These are phyloP conservation scores for Bujurquina vittata DNA, from an alignment of 2,113 vertebrate genomes.

Conservation along the genomic window DNA sequence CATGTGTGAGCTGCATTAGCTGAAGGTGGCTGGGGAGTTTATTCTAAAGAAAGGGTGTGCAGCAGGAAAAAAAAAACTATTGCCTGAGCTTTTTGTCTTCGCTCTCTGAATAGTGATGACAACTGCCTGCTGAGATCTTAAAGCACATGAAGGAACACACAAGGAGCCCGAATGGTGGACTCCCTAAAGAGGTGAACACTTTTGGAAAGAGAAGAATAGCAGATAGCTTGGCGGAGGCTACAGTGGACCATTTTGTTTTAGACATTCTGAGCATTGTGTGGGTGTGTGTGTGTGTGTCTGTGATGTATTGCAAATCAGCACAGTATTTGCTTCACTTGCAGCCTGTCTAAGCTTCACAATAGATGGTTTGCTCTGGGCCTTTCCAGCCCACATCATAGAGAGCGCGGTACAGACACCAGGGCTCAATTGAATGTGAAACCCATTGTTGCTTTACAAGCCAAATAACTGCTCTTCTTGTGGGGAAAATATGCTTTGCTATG, in stretches of 20 bases:
- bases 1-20: neutral
- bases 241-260: constrained; percentile 14
- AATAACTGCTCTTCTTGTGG: constrained; percentile 45
- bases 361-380: constrained; percentile 50
- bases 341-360: constrained; percentile 62
- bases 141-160: constrained; percentile 22
- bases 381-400: constrained; percentile 44
- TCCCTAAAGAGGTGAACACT: constrained; percentile 31
- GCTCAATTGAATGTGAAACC: constrained; percentile 58
- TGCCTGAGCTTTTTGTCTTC: constrained; percentile 11
- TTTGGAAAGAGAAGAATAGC: constrained; percentile 29
- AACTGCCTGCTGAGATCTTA: constrained; percentile 5
- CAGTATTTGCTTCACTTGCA: constrained; percentile 64
- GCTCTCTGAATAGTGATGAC: neutral
- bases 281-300: neutral
- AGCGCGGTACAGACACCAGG: constrained; percentile 4
- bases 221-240: constrained; percentile 25
- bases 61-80: neutral
- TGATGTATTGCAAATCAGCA: constrained; percentile 50
- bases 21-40: neutral
- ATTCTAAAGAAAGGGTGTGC: neutral
- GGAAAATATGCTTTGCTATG: constrained; percentile 50
- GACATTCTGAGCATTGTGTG: neutral
- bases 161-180: constrained; percentile 13
- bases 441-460: constrained; percentile 59